A percentile compares a stretch with the other conserved stretches of the same genome.
Conservation (phyloP, 2,113 vertebrate genomes). For the Charina bottae region DNA sequence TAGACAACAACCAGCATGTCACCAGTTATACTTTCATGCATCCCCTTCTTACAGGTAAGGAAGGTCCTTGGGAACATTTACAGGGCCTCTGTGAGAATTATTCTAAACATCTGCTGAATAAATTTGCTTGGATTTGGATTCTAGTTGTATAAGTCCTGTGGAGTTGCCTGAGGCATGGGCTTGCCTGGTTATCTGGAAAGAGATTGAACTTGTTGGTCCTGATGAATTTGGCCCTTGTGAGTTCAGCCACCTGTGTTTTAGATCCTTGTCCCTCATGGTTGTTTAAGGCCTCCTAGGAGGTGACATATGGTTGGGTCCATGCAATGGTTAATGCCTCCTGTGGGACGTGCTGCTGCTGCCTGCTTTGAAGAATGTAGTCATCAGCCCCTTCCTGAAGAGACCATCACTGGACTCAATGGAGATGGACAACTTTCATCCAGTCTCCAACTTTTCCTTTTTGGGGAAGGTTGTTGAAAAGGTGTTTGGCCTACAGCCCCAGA, state of each 20-base stretch:
- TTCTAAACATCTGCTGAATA: neutral
- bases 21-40: neutral
- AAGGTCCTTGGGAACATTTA: neutral
- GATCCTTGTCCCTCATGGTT: neutral
- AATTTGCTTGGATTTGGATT: neutral
- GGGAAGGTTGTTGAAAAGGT: neutral
- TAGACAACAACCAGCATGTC: neutral
- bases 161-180: neutral
- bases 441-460: neutral
- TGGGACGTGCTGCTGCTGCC: neutral
- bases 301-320: neutral
- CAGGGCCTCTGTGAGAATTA: neutral
- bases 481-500: neutral
- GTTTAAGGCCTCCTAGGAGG: neutral
- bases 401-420: neutral
- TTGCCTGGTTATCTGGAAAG: neutral
- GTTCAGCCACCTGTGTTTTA: neutral
- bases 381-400: neutral
- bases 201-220: neutral
- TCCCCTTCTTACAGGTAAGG: neutral
- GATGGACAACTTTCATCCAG: neutral
- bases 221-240: neutral
- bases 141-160: neutral
- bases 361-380: neutral
- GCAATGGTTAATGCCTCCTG: neutral